Evolutionary conservation across 2,888 invertebrate species (phyloP).

Genomic region (Pollenia amentaria): DNA sequence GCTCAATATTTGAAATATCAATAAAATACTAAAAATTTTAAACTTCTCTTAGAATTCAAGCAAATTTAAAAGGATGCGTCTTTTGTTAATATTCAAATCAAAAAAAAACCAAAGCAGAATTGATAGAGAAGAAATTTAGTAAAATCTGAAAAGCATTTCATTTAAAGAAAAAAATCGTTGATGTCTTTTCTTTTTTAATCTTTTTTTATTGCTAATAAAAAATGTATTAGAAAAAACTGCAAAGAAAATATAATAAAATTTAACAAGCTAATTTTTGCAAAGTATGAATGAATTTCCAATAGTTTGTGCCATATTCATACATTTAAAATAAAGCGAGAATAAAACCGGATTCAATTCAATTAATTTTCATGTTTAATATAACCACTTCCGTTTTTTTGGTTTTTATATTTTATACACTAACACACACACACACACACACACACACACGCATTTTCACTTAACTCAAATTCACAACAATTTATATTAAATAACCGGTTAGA

Average conservation of each 20-base stretch:
- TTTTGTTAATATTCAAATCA: neutral
- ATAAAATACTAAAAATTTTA: no score
- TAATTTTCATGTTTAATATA: slow-evolving; percentile 75
- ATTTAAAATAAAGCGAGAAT: slow-evolving; percentile 50
- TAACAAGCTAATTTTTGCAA: slow-evolving; percentile 48
- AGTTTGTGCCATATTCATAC: slow-evolving; percentile 20
- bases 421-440: neutral
- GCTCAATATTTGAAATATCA: no score
- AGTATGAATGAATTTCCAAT: slow-evolving; percentile 14
- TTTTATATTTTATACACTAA: slow-evolving; percentile 14
- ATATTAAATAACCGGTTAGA: no score
- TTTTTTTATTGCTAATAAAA: neutral
- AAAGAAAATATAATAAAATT: slow-evolving; percentile 53
- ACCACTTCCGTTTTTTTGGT: slow-evolving; percentile 48
- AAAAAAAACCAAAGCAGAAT: neutral
- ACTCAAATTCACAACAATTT: no score
- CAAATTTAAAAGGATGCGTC: neutral
- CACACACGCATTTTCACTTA: neutral
- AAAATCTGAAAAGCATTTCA: neutral
- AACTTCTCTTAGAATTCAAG: no score
- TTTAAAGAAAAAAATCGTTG: neutral
- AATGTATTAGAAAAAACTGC: neutral
- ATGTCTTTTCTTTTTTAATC: slow-evolving; percentile 2
- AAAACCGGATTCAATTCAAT: slow-evolving; percentile 72
- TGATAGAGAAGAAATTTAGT: no score